phyloP scores from a whole-genome alignment of 1,140 invertebrate genomes.

The Melipona quadrifasciata region DNA sequence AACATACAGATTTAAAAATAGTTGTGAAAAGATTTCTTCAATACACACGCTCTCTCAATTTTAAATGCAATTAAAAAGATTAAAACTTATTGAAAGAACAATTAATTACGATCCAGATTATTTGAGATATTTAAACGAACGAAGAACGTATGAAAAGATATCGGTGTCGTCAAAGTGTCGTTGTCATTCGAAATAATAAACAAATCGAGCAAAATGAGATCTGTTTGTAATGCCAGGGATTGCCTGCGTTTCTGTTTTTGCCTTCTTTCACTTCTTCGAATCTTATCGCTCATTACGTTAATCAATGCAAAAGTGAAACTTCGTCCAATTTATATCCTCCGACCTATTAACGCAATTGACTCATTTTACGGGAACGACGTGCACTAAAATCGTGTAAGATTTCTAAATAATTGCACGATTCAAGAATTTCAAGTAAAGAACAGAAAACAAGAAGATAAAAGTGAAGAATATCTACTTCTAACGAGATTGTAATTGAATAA shows the following conservation, averaged over 20 bases:
- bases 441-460: neutral
- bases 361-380: neutral
- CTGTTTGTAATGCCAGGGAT: neutral
- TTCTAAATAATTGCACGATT: neutral
- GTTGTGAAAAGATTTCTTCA: neutral
- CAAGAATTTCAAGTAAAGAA: neutral
- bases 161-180: too few species aligned
- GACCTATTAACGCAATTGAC: neutral
- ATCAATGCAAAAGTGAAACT: conserved; percentile 26
- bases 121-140: neutral
- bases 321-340: neutral
- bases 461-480: neutral
- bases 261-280: conserved; percentile 12
- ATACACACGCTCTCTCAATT: neutral
- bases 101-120: neutral
- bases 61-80: neutral
- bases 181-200: neutral
- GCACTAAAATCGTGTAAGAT: neutral
- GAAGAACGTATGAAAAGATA: neutral
- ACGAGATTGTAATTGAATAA: neutral
- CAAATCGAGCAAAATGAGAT: neutral
- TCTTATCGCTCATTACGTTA: conserved; percentile 4
- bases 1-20: neutral
- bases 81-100: neutral
- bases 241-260: neutral